Evolutionary conservation across 2,797 vertebrate genomes (phyloP).

Genomic region (Argentina silus): DNA sequence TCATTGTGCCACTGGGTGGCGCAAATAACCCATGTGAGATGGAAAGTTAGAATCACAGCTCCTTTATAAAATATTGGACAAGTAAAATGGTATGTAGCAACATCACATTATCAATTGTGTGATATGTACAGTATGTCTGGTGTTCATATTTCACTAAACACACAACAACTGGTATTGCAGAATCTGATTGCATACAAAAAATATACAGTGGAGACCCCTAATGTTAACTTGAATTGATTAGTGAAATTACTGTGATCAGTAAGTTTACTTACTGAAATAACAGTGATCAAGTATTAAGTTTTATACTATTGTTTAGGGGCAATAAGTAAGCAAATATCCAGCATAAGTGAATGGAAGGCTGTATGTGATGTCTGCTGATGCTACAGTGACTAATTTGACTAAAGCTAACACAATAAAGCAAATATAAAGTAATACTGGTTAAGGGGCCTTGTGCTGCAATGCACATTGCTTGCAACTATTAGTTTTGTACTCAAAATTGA

Average conservation of each 20-base stretch:
- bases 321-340: neutral
- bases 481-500: conserved; percentile 5
- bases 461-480: conserved; percentile 26
- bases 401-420: neutral
- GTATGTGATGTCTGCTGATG: neutral
- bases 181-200: too few relatives aligned
- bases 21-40: neutral
- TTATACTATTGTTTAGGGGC: neutral
- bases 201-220: too few relatives aligned
- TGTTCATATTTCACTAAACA: too few relatives aligned
- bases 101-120: too few relatives aligned
- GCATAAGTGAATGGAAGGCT: neutral
- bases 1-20: conserved; percentile 19
- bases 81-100: too few relatives aligned
- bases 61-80: too few relatives aligned
- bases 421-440: conserved; percentile 5
- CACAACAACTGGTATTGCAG: too few relatives aligned
- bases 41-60: too few relatives aligned
- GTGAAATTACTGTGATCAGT: neutral
- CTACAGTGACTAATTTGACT: neutral
- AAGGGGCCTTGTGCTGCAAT: conserved; percentile 13
- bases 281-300: conserved; percentile 1
- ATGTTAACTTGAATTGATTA: too few relatives aligned
- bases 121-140: too few relatives aligned
- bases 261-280: neutral